Evolutionary conservation across 2,113 vertebrate species (phyloP), one percentile per base, ranked within the genome.

Genomic region (Coturnix japonica): DNA sequence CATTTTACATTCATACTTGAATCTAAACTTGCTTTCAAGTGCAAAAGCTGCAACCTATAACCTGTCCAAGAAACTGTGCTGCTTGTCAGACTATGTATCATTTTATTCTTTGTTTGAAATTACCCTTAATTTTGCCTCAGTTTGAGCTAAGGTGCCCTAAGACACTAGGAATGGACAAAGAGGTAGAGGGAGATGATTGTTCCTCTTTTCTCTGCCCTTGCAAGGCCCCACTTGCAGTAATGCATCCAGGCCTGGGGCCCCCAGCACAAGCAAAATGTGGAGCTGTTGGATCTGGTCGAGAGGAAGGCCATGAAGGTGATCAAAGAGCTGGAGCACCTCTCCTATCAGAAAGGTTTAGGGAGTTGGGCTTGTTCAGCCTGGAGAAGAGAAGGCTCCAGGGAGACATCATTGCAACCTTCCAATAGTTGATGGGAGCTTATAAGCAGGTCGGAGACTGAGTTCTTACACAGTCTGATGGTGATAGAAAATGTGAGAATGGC

Each of bases 51-150:
- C 39, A 22, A 81, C 7, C 39, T 44, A 12, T 1, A 26, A 15
- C 6, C 7, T 28, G 30, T 2, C 11, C 51, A 47, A 9, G 76
- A 35, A 81, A 28, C 7, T 30, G 23, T 17, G 66, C 63, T 10
- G 6, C 26, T 71, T 37, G 20, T 10, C 47, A 19, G 39, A 21
- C 25, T n/a, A 16, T 1, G 0, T 21, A 6, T 6, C 14, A 26
- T 17, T 64, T 56, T n/a, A 22, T 28, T 49, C 21, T 87, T 78
- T 2, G 0, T 37, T 30, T 84, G 66, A 72, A 84, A 46, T 5
- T 16, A 64, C 17, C 3, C 8, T 39, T 17, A 8, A 13, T 19
- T 53, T 10, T 49, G 28, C 61, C 33, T 80, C 25, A 37, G 16
- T 13, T 31, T 72, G 41, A 69, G 54, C 21, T 39, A 21, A 69